These are phyloP conservation scores for Cirrhinus molitorella DNA, from an alignment of 2,797 vertebrate species.

Conservation along the genomic window DNA sequence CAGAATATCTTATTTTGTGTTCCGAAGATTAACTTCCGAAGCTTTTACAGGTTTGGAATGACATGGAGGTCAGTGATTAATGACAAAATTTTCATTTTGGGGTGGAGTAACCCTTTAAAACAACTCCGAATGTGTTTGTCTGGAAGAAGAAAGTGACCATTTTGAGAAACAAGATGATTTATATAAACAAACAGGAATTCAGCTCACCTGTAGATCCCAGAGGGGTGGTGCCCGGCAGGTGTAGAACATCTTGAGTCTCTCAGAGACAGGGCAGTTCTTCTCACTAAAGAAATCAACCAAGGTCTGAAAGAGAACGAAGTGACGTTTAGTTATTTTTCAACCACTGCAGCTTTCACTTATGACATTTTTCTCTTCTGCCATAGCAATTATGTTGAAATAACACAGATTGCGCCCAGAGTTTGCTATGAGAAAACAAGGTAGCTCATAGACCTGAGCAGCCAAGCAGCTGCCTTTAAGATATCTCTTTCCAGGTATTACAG, in stretches of 20 bases:
- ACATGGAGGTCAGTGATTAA: too few species aligned
- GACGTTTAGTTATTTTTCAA: neutral
- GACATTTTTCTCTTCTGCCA: neutral
- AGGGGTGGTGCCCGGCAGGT: conserved; percentile 87
- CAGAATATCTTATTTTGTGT: too few species aligned
- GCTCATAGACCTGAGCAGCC: neutral
- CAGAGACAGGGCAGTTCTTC: conserved; percentile 76
- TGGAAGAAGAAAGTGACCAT: neutral
- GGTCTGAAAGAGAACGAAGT: conserved; percentile 66
- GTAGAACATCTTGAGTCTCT: conserved; percentile 95
- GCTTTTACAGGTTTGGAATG: too few species aligned
- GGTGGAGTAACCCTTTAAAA: too few species aligned
- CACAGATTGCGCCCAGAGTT: neutral
- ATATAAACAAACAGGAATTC: neutral
- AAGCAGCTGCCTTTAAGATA: neutral
- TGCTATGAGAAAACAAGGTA: neutral
- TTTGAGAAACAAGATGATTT: neutral
- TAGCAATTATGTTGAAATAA: neutral
- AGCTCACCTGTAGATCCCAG: conserved; percentile 89
- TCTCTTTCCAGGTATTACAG: neutral
- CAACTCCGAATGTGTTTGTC: too few species aligned
- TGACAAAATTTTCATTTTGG: too few species aligned
- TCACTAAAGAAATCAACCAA: conserved; percentile 92
- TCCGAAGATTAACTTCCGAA: too few species aligned
- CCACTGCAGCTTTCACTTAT: neutral